phyloP scores from a whole-genome alignment of 2,113 vertebrate genomes.

The Tragelaphus scriptus region DNA sequence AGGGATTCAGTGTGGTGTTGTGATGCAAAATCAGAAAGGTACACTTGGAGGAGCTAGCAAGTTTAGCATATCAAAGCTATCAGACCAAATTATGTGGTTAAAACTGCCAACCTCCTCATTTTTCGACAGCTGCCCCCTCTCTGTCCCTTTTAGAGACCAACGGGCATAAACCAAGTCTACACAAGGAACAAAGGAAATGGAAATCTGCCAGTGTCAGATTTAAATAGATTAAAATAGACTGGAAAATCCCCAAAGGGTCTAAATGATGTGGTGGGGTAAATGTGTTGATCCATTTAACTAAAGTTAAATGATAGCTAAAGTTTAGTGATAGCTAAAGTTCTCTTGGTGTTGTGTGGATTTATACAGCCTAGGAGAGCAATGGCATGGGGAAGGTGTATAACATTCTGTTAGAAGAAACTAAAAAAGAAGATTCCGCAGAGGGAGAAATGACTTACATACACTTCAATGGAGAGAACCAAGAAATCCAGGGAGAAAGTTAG shows the following conservation, averaged over 20 bases:
- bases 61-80: conserved; percentile 62
- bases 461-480: conserved; percentile 37
- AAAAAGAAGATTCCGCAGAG: conserved; percentile 14
- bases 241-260: conserved; percentile 17
- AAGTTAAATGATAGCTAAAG: neutral
- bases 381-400: neutral
- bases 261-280: neutral
- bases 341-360: neutral
- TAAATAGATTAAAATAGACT: conserved; percentile 30
- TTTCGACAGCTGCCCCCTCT: conserved; percentile 10
- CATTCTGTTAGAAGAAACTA: conserved; percentile 2
- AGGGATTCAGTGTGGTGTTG: conserved; percentile 29
- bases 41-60: conserved; percentile 53
- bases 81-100: conserved; percentile 24
- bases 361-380: neutral
- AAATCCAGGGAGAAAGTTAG: conserved; percentile 47
- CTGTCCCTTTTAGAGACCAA: conserved; percentile 35
- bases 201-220: neutral
- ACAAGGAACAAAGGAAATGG: conserved; percentile 46
- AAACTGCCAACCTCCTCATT: conserved; percentile 29
- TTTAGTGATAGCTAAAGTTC: neutral
- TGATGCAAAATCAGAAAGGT: conserved; percentile 52
- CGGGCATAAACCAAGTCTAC: conserved; percentile 13
- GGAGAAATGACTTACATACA: neutral
- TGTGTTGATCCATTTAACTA: conserved; percentile 18